Evolutionary conservation across 37 sponge, comb jelly and placozoan genomes (phyloP), one percentile per base, ranked within the genome.

Genomic region (Beroe forskalii): DNA sequence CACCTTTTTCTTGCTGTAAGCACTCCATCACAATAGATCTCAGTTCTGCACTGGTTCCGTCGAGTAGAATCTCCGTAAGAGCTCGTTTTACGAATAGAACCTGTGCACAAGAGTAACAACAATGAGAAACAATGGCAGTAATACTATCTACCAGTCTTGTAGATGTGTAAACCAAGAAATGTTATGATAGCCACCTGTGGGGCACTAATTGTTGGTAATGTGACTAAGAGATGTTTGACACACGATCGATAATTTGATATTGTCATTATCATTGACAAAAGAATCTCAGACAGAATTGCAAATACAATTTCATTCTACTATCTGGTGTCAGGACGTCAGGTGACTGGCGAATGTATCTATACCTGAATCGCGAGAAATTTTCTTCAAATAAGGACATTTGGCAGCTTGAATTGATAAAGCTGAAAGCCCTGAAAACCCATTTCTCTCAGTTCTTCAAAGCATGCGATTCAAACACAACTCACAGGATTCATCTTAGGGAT

Each of bases 11-110:
- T 25, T 80, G 86, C 55, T 80, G 86, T 1, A 80, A 12, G 30
- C 86, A 80, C 86, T 80, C 86, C 55, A 80, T 44, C 12, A 80
- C 86, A 43, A 80, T 24, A 40, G 86, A 32, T 25, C 48, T 80
- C 37, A 80, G 55, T 80, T 80, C 86, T 14, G 86, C 22, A 37
- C 6, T 44, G n/a, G 86, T 80, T 0, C 28, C 86, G 48, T 80
- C 86, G 48, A 80, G 86, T 14, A 80, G 55, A 27, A 80, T 41
- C 3, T 41, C 55, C n/a, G 86, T 80, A 1, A 80, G 86, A 43
- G 86, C 28, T 42, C 86, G 44, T 25, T 80, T 80, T 3, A 80
- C 86, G 42, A 80, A 80, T 48, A 80, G 55, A 35, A 80, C 86
- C 86, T 80, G 86, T 33, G 1, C 3, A 36, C 8, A 24, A 24